Evolutionary conservation across 2,797 vertebrate genomes (phyloP).

Genomic region (Moxostoma hubbsi): DNA sequence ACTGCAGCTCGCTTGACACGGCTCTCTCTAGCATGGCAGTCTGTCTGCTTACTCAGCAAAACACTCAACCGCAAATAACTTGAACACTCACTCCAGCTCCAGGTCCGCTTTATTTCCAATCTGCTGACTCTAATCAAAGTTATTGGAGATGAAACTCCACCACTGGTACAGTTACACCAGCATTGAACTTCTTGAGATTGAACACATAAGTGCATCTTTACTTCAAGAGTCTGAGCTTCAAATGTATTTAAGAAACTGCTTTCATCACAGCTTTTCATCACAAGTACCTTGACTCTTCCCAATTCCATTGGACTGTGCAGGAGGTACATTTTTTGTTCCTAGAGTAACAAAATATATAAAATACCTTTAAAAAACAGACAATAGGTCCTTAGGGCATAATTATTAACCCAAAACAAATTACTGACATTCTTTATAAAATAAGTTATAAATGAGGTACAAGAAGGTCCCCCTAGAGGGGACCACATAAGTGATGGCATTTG

Average conservation of each 20-base stretch:
- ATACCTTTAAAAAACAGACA: too few relatives aligned
- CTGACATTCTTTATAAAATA: too few relatives aligned
- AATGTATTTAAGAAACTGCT: not conserved
- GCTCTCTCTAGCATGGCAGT: slow-evolving; percentile 38
- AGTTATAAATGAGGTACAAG: too few relatives aligned
- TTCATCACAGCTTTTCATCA: not conserved
- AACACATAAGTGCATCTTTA: not conserved
- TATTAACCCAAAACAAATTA: too few relatives aligned
- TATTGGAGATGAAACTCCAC: slow-evolving; percentile 1
- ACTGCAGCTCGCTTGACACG: slow-evolving; percentile 33
- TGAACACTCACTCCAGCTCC: not conserved
- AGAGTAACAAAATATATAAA: too few relatives aligned
- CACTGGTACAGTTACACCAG: not conserved
- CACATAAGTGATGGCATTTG: too few relatives aligned
- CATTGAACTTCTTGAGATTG: not conserved
- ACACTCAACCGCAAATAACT: slow-evolving; percentile 5
- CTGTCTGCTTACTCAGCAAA: slow-evolving; percentile 48
- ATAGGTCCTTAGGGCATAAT: too few relatives aligned
- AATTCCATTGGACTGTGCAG: too few relatives aligned
- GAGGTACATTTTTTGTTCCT: too few relatives aligned
- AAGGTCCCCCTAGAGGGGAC: too few relatives aligned
- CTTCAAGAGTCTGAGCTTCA: not conserved
- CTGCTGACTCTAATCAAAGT: slow-evolving; percentile 1
- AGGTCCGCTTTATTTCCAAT: slow-evolving; percentile 15
- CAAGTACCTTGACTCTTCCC: not conserved